A percentile compares a stretch with the other conserved stretches of the same genome.
Conservation (phyloP, 2,113 vertebrate species). For the Oriolus oriolus region DNA sequence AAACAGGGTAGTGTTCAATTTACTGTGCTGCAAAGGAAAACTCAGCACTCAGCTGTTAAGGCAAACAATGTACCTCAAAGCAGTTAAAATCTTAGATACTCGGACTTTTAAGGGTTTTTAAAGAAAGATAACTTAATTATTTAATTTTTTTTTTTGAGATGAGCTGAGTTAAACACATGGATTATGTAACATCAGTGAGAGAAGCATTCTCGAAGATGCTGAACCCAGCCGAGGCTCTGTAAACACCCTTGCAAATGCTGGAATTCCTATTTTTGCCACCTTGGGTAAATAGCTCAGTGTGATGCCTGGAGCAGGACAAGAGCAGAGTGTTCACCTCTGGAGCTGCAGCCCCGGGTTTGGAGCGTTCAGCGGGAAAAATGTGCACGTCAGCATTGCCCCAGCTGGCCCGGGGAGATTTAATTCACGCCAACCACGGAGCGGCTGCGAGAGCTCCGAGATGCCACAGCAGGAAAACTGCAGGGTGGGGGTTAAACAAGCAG, state of each 20-base stretch:
- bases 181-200: not conserved
- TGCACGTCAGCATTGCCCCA: constrained; percentile 59
- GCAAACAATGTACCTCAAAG: not conserved
- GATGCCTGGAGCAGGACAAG: not conserved
- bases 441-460: not conserved
- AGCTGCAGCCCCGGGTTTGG: constrained; percentile 35
- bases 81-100: not conserved
- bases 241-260: not conserved
- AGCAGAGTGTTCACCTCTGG: constrained; percentile 5
- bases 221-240: not conserved
- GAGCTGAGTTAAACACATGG: not conserved
- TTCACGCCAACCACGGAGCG: constrained; percentile 18
- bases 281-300: not conserved
- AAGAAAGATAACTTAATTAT: not conserved
- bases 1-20: not conserved
- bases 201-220: not conserved
- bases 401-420: constrained; percentile 1
- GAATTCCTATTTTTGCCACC: not conserved
- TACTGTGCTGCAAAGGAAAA: not conserved
- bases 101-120: not conserved
- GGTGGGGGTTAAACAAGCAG: constrained; percentile 16
- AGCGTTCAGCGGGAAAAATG: constrained; percentile 66
- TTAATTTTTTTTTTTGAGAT: not conserved
- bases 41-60: not conserved
- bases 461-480: constrained; percentile 29